Conservation (phyloP, 2,113 vertebrate species). For the Protobothrops mucrosquamatus region DNA sequence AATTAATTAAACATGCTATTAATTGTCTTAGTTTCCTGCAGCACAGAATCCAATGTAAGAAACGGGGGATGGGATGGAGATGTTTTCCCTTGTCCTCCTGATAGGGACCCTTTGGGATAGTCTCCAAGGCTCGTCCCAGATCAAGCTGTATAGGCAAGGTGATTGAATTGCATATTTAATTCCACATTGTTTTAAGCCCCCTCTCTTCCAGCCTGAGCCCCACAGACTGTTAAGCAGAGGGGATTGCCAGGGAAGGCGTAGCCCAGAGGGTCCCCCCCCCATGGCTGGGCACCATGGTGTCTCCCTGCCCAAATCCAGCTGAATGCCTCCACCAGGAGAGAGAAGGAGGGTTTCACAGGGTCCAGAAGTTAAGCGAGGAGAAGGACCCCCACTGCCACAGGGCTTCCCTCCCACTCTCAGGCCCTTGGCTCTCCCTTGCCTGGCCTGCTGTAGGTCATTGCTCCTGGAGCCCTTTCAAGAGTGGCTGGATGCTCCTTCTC, state of each 20-base stretch:
- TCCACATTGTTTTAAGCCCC: background rate
- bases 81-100: background rate
- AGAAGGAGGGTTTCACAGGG: background rate
- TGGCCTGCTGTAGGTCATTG: slow-evolving; percentile 37
- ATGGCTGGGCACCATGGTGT: background rate
- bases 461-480: slow-evolving; percentile 61
- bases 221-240: background rate
- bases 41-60: background rate
- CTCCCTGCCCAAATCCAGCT: background rate
- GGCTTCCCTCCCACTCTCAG: background rate
- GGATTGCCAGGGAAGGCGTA: background rate
- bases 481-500: slow-evolving; percentile 52
- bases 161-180: background rate
- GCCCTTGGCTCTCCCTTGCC: background rate
- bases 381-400: background rate
- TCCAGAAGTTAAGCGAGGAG: background rate
- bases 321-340: background rate
- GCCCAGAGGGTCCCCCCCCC: background rate
- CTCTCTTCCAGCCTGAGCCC: background rate
- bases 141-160: background rate
- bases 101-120: too few species aligned
- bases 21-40: background rate
- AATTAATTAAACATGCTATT: background rate
- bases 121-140: background rate
- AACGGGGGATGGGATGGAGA: background rate